Evolutionary conservation across 1,140 invertebrate species (phyloP).

Genomic region (Orius laevigatus): DNA sequence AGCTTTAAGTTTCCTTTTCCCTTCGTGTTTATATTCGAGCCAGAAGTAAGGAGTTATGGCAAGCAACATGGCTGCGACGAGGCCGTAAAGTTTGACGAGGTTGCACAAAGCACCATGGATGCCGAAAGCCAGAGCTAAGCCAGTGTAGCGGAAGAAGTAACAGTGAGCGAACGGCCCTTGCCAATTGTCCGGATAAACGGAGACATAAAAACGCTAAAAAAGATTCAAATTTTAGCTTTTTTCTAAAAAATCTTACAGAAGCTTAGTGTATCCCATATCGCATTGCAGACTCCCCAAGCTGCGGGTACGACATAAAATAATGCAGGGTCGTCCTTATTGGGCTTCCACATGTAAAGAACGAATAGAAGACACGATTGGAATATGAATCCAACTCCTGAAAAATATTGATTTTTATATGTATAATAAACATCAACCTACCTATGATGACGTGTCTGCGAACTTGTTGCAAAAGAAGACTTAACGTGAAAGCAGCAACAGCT

Average conservation of each 20-base stretch:
- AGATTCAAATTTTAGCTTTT: background rate
- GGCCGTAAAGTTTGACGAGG: slow-evolving; percentile 29
- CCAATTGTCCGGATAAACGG: slow-evolving; percentile 29
- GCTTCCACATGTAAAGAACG: slow-evolving; percentile 45
- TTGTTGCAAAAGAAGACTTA: slow-evolving; percentile 48
- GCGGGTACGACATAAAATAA: slow-evolving; percentile 52
- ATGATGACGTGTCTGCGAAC: slow-evolving; percentile 44
- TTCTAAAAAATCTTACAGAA: slow-evolving; percentile 23
- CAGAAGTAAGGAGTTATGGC: slow-evolving; percentile 27
- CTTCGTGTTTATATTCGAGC: slow-evolving; percentile 26
- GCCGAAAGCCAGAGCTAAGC: slow-evolving; percentile 28
- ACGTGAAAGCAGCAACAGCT: slow-evolving; percentile 44
- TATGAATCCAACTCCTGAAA: slow-evolving; percentile 42
- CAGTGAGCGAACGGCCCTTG: slow-evolving; percentile 30
- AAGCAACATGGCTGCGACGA: slow-evolving; percentile 26
- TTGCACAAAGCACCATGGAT: slow-evolving; percentile 30
- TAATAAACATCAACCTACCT: slow-evolving; percentile 27
- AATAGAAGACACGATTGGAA: slow-evolving; percentile 49
- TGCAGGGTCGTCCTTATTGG: slow-evolving; percentile 39
- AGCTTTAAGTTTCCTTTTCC: slow-evolving; percentile 22
- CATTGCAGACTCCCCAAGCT: slow-evolving; percentile 56
- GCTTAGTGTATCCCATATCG: slow-evolving; percentile 48
- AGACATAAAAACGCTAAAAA: slow-evolving; percentile 29
- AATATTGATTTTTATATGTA: background rate
- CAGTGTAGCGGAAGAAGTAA: slow-evolving; percentile 28